Base-by-base conservation (phyloP, 2,888 invertebrate genomes). In the Amphiduros pacificus region DNA sequence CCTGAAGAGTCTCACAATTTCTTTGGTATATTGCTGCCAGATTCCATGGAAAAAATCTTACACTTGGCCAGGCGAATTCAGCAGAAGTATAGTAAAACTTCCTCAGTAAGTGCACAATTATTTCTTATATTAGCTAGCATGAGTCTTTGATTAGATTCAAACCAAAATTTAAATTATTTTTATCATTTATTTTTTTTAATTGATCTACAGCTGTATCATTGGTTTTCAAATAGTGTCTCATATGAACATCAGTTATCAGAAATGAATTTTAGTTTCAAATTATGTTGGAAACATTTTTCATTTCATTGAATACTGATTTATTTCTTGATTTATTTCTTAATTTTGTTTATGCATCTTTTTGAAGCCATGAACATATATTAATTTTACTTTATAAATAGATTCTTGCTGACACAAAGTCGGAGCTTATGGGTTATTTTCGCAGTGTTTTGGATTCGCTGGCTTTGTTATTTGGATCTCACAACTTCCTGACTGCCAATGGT, bases 31-130 rank as follows among this genome's bases (percentile, higher is more conserved):
- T 69, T 72, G 40, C 67, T 81, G 22, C 79, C 80, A 5, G 73
- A 74, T 32, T 74, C 76, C 3, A 60, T 73, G 17, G 74, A 75
- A 44, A 76, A 76, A 55, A 61, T 79, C 60, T 75, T 79, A 29
- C 67, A 77, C 6, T 64, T 81, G 14, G 72, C 76, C 22, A 69
- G 77, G 31, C 70, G 76, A 49, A 67, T 81, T n/a, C 79, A 81
- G 66, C 76, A 70, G 9, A 66, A 64, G 26, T 70, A 63, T 55
- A 36, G 52, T 26, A 71, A 63, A 56, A 55, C 64, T 28, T 64
- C 69, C 5, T 51, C 55, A 27, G 69, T 69, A 52, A 63, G 60
- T 55, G 9, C 36, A 36, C 17, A 11, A 36, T 36, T 36, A 36
- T 9, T 36, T 36, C 36, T 11, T 11, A 36, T 36, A 36, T 17